A percentile compares a stretch with the other conserved stretches of the same genome.
Evolutionary conservation across 2,113 vertebrate genomes (phyloP).

Genomic region (Daboia siamensis): DNA sequence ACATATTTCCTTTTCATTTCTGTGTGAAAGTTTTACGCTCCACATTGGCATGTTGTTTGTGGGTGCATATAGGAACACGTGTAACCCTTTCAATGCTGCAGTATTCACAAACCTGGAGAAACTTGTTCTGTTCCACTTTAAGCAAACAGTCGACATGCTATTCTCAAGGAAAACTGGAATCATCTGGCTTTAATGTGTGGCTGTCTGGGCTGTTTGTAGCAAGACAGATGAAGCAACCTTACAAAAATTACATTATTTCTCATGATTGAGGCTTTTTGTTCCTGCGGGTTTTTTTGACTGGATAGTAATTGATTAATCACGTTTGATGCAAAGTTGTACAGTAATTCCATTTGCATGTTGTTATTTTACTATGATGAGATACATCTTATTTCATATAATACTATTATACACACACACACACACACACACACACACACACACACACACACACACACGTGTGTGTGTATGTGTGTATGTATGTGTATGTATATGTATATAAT

Average conservation of each 20-base stretch:
- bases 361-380: not conserved
- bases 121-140: not conserved
- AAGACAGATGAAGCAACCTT: constrained; percentile 24
- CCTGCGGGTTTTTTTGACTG: not conserved
- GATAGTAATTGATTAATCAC: not conserved
- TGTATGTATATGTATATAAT: too few species aligned
- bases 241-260: constrained; percentile 24
- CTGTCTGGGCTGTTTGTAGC: constrained; percentile 12
- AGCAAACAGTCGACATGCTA: not conserved
- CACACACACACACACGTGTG: too few species aligned
- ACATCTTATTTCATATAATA: not conserved
- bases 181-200: not conserved
- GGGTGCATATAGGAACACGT: not conserved
- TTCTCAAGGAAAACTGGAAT: not conserved
- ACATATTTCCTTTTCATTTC: constrained; percentile 61
- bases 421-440: too few species aligned
- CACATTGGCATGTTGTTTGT: not conserved
- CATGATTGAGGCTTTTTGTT: not conserved
- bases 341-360: not conserved
- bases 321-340: not conserved
- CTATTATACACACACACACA: too few species aligned
- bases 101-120: not conserved
- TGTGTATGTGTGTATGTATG: too few species aligned
- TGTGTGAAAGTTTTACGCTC: not conserved
- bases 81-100: constrained; percentile 63